Base-by-base conservation (phyloP, 2,797 vertebrate genomes). In the Yasuhikotakia modesta region DNA sequence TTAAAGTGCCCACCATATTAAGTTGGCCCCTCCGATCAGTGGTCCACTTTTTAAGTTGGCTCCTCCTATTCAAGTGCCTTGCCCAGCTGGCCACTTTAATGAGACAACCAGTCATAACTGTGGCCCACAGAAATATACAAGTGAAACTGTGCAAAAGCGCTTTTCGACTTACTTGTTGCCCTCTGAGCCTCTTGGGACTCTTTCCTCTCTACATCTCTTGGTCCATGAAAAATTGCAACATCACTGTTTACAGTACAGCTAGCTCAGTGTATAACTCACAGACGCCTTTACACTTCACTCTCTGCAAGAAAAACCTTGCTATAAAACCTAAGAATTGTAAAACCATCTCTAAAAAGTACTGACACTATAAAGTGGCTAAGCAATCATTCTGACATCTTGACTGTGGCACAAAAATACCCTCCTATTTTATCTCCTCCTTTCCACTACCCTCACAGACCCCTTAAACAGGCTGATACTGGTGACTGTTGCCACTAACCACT, bases 101-200 rank as follows among this genome's bases (percentile, higher is more conserved):
- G 35, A 61, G 30, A 68, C n/a, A 19, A 22, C 53, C 63, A 60
- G 52, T 63, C 55, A 43, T 48, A 70, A 75, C 57, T 48, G 55
- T 82, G 72, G 68, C 35, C 61, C 74, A 66, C 75, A 73, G 60
- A 76, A 76, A 74, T 55, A 73, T 85, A 81, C 85, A 81, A 85
- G 85, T 85, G 90, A 90, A 91, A 87, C 85, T 92, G 93, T 93
- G 92, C 93, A 93, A 94, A 93, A 89, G 87, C 90, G 92, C 90
- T 85, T 90, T 86, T 88, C 87, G 90, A 87, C 84, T 91, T 84
- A 82, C 81, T 74, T 35, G 7, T 73, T 14, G 5, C 65, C 71
- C 76, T 73, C 48, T 27, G 8, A 22, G 48, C 76, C 58, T 76
- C 57, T 21, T 27, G 11, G 45, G 30, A 32, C 68, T n/a, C 30